These are phyloP conservation scores for Hirtodrosophila confusa DNA, from an alignment of 2,888 invertebrate species.

Conservation along the genomic window DNA sequence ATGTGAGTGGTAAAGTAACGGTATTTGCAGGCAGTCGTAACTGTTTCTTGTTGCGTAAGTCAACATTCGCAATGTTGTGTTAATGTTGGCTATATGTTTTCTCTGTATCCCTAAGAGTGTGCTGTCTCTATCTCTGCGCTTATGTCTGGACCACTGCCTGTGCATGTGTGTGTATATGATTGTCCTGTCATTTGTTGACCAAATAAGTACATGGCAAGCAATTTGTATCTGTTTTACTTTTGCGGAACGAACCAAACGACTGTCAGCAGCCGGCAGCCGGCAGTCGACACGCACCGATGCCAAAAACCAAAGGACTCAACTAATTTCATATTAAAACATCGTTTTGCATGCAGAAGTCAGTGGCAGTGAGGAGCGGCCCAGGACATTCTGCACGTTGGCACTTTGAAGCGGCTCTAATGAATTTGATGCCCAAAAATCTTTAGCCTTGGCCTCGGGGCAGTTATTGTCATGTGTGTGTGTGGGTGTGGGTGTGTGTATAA, in stretches of 20 bases:
- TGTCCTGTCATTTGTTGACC: conserved; percentile 81
- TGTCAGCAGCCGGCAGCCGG: conserved; percentile 15
- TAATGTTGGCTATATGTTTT: conserved; percentile 74
- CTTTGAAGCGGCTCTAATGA: conserved; percentile 71
- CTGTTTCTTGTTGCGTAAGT: conserved; percentile 77
- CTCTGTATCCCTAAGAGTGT: conserved; percentile 22
- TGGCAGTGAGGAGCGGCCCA: conserved; percentile 25
- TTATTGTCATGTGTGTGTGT: conserved; percentile 52
- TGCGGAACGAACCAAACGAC: conserved; percentile 35
- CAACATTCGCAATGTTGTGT: conserved; percentile 79
- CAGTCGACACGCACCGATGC: conserved; percentile 59
- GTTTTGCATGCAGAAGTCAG: conserved; percentile 77
- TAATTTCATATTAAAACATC: conserved; percentile 81
- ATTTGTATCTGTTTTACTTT: conserved; percentile 79
- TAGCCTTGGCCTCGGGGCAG: conserved; percentile 53
- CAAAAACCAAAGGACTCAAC: conserved; percentile 79
- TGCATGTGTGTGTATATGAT: conserved; percentile 31
- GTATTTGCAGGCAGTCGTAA: conserved; percentile 55
- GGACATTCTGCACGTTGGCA: conserved; percentile 49
- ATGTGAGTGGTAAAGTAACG: conserved; percentile 22
- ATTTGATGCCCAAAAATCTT: conserved; percentile 75
- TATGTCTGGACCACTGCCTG: conserved; percentile 10
- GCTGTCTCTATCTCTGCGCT: conserved; percentile 11
- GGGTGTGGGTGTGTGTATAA: conserved; percentile 7
- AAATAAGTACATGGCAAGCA: conserved; percentile 81